A percentile compares a stretch with the other conserved stretches of the same genome.
phyloP scores from a whole-genome alignment of 2,888 invertebrate genomes.

The Sarcophaga subvicina region DNA sequence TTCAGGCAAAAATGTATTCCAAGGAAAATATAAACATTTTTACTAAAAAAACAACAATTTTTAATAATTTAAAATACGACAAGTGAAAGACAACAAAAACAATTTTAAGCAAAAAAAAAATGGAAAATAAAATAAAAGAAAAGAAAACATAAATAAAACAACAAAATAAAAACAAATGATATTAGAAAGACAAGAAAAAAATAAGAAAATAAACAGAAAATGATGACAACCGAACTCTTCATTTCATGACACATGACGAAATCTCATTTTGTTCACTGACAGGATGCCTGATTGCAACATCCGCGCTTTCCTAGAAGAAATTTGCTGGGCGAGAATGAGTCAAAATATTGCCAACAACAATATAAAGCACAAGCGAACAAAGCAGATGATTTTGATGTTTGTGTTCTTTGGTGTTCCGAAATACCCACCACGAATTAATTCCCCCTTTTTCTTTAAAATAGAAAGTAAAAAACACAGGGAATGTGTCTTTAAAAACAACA shows the following conservation, averaged over 20 bases:
- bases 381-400: neutral
- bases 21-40: conserved; percentile 60
- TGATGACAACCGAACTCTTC: conserved; percentile 52
- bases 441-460: too few species aligned
- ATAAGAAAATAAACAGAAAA: conserved; percentile 1
- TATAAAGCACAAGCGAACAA: too few species aligned
- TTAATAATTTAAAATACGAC: conserved; percentile 35
- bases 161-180: conserved; percentile 10
- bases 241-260: conserved; percentile 74
- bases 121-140: conserved; percentile 35
- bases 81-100: conserved; percentile 34
- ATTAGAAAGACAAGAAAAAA: conserved; percentile 30
- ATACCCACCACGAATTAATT: conserved; percentile 50
- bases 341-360: too few species aligned
- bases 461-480: too few species aligned
- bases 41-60: conserved; percentile 55
- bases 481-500: too few species aligned
- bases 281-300: conserved; percentile 80
- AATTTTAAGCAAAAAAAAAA: conserved; percentile 29
- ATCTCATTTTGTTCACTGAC: conserved; percentile 78
- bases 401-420: conserved; percentile 40
- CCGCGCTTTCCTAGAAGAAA: conserved; percentile 73
- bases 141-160: conserved; percentile 30
- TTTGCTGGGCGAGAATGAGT: conserved; percentile 19
- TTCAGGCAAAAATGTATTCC: conserved; percentile 38